Base-by-base conservation (phyloP, 2,888 invertebrate genomes). In the Oscheius sp. region DNA sequence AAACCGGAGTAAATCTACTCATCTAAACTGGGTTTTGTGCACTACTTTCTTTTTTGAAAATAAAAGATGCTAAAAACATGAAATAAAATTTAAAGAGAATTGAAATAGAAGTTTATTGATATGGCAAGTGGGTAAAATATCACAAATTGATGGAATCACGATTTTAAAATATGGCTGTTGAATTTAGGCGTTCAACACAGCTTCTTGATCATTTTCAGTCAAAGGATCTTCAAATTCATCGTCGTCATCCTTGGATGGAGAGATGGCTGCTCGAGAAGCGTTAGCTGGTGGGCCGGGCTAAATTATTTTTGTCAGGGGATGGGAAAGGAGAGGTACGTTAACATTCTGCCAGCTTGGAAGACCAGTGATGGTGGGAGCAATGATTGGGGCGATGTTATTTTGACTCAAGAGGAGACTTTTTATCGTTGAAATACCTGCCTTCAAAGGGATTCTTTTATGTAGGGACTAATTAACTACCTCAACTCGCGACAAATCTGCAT, bases 351-450 rank as follows among this genome's bases (percentile, higher is more conserved):
- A 80, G 8, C 72, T 71, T 8, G 80, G 80, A 55, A 78, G 73
- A 31, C 70, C 57, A 15, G 73, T 61, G 15, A 71, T 73, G 20
- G 68, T 66, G 3, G 79, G 77, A 8, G 72, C 53, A 10, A 72
- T 70, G 23, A 79, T 76, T 48, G 81, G 80, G 8, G 80, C 80
- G 52, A 85, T 85, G 48, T 85, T 83, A 63, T 82, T 81, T 58
- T 82, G 80, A 48, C 78, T 80, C 39, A 81, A 73, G 34, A 84
- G 73, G 20, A 83, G 69, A 37, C 79, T 73, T 63, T 75, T 74
- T 52, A 76, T 78, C 8, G 79, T 76, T 8, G 73, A 71, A 23
- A 77, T 75, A 39, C 75, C 77, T 48, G 73, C 73, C 78, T 74
- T n/a, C n/a, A n/a, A 57, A 65, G 69, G 20, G 17, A 23, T 17